Conservation (phyloP, 2,888 invertebrate species). For the Melolontha melolontha region DNA sequence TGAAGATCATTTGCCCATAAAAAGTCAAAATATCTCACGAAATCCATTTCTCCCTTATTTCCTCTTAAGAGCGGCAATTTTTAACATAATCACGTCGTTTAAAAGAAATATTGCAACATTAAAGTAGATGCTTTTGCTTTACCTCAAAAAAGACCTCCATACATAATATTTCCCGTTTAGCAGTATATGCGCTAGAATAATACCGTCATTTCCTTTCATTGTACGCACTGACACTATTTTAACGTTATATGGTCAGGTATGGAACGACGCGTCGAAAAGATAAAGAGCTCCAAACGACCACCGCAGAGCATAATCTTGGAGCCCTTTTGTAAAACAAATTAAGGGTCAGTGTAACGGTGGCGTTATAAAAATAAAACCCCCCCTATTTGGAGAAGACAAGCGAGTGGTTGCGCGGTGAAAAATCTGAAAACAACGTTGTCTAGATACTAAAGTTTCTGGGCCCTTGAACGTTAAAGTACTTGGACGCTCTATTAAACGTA, state of each 20-base stretch:
- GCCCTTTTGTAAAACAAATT: conserved; percentile 42
- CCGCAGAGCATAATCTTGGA: conserved; percentile 20
- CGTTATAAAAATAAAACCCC: conserved; percentile 42
- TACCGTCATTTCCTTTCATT: conserved; percentile 27
- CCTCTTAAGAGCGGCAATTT: no score
- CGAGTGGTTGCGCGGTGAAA: conserved; percentile 42
- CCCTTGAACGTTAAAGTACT: conserved; percentile 52
- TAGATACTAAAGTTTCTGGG: conserved; percentile 49
- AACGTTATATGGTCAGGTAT: conserved; percentile 35
- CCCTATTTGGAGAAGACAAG: conserved; percentile 1
- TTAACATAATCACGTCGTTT: no score
- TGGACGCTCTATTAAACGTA: conserved; percentile 50
- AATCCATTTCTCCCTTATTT: no score
- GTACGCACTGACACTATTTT: conserved; percentile 21
- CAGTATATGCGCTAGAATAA: conserved; percentile 8
- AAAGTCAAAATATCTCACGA: no score
- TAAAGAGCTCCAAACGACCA: conserved; percentile 38
- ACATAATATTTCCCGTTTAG: conserved; percentile 8
- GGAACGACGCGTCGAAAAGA: conserved; percentile 10
- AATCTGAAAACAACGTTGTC: conserved; percentile 50
- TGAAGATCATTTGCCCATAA: no score
- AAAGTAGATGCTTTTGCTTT: neutral
- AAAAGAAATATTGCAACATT: conserved; percentile 7
- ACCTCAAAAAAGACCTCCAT: conserved; percentile 1
- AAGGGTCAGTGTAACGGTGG: conserved; percentile 38